Percentiles rank a stretch among this genome's conserved stretches.
These are phyloP conservation scores for Agapornis roseicollis DNA, from an alignment of 2,113 vertebrate genomes.

Conservation along the genomic window DNA sequence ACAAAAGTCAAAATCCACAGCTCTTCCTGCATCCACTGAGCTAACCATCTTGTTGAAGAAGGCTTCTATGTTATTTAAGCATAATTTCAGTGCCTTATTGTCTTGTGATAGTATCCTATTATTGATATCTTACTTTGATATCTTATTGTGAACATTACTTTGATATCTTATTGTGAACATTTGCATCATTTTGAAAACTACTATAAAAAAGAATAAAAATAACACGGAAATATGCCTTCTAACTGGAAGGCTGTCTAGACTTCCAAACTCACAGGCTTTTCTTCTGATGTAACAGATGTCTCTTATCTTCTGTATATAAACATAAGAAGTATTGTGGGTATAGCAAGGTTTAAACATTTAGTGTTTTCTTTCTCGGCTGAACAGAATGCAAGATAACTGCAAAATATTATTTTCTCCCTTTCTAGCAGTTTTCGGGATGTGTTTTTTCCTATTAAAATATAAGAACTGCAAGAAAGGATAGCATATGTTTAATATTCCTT, in stretches of 20 bases:
- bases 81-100: neutral
- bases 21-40: neutral
- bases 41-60: neutral
- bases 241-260: neutral
- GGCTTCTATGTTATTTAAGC: neutral
- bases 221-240: neutral
- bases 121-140: neutral
- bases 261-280: neutral
- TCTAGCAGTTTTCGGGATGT: neutral
- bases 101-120: neutral
- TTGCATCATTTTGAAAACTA: neutral
- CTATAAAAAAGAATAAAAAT: neutral
- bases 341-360: neutral
- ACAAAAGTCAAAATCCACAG: neutral
- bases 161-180: neutral
- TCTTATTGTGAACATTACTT: neutral
- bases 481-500: neutral
- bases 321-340: neutral
- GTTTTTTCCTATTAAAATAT: neutral
- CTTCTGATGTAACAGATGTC: neutral
- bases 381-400: neutral
- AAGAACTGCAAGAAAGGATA: neutral
- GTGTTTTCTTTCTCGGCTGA: neutral
- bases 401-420: neutral
- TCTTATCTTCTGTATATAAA: neutral